A percentile compares a stretch with the other conserved stretches of the same genome.
These are phyloP conservation scores for Ascaphus truei DNA, from an alignment of 2,113 vertebrate genomes.

Conservation along the genomic window DNA sequence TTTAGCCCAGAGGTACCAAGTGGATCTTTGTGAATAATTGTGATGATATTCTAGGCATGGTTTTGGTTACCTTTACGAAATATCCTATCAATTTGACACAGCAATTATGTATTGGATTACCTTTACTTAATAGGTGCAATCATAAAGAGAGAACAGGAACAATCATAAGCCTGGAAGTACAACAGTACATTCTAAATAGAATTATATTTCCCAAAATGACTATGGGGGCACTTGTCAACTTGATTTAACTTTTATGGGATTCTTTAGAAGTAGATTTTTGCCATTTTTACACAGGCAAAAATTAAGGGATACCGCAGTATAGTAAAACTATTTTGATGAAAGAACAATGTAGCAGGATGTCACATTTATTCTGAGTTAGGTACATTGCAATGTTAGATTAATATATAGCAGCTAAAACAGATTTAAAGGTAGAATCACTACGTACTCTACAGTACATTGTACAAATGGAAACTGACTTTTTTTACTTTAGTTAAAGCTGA, in stretches of 20 bases:
- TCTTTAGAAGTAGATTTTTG: not conserved
- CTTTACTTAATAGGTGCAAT: slow-evolving; percentile 3
- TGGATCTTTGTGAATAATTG: slow-evolving; percentile 5
- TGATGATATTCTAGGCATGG: not conserved
- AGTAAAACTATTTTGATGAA: not conserved
- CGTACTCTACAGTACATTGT: no score
- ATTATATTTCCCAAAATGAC: not conserved
- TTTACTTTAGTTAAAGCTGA: no score
- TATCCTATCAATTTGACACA: slow-evolving; percentile 12
- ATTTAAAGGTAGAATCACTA: no score
- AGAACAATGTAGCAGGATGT: no score
- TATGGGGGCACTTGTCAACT: not conserved
- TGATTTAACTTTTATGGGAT: not conserved
- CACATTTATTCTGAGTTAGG: not conserved
- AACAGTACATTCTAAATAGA: not conserved
- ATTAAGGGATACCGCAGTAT: not conserved
- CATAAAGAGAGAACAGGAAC: not conserved
- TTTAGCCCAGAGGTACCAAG: slow-evolving; percentile 9
- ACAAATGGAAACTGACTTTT: no score
- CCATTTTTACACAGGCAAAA: not conserved
- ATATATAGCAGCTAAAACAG: no score
- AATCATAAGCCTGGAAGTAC: not conserved
- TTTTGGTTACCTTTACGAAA: slow-evolving; percentile 3
- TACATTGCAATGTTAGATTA: no score
- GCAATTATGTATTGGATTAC: slow-evolving; percentile 4